Evolutionary conservation across 2,888 invertebrate species (phyloP), one percentile per base, ranked within the genome.

Genomic region (Tanypteryx hageni): DNA sequence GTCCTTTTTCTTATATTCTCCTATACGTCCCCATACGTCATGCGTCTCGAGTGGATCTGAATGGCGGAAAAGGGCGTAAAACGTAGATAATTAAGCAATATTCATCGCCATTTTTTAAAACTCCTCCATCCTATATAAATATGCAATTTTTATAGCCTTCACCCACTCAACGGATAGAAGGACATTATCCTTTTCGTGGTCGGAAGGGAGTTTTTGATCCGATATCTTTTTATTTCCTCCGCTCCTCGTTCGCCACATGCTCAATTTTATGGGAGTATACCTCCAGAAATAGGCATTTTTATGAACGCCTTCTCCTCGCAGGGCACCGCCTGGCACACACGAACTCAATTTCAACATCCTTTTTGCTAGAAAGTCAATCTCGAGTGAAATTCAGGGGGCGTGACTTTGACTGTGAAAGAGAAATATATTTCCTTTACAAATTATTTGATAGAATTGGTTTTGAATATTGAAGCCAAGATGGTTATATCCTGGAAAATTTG

Each of bases 161-260:
- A n/a, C 64, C 64, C 76, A 27, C 76, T 76, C 68, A 7, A 13
- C 76, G 76, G 76, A 76, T 76, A 14, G 76, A 27, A 27, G 27
- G 76, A 76, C 76, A 76, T 76, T 68, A 68, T 68, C n/a, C 68
- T n/a, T n/a, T 11, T 22, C 68, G 68, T 22, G 68, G 64, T 64
- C n/a, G 68, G 22, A n/a, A 18, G 68, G n/a, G 68, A 68, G 7
- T 22, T 64, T 64, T 18, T 64, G 18, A n/a, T 16, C 22, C 76
- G 76, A 76, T 76, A 76, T 76, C 76, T 76, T 76, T 76, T 76
- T 76, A 27, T 76, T 76, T 27, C 22, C 22, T 76, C 76, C 13
- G 22, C 27, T 76, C 27, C 11, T 27, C 22, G 76, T 76, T 76
- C 27, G 27, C 27, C 11, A 76, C 22, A 27, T 76, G 22, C 27